Percentiles rank a stretch among this genome's conserved stretches.
Conservation (phyloP, 2,113 vertebrate species). For the Vimba vimba region DNA sequence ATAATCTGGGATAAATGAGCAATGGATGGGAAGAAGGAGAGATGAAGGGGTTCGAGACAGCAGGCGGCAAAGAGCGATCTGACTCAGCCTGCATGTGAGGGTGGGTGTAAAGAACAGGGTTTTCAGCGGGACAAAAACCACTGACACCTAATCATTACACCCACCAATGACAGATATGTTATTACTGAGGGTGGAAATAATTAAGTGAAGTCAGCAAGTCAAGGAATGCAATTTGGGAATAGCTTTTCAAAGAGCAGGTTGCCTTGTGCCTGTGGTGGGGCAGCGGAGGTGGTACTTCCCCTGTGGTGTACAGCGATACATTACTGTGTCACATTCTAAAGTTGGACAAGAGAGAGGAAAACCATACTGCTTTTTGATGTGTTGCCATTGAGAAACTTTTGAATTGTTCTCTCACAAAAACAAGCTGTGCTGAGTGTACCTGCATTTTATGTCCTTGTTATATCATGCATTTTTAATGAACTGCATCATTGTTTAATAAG, state of each 20-base stretch:
- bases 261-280: background rate
- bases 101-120: constrained; percentile 31
- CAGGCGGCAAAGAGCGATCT: background rate
- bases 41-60: background rate
- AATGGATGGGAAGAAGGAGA: background rate
- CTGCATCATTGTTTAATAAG: background rate
- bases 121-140: constrained; percentile 36
- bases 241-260: constrained; percentile 38
- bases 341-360: background rate
- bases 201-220: constrained; percentile 40
- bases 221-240: constrained; percentile 40
- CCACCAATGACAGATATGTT: constrained; percentile 39
- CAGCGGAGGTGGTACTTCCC: background rate
- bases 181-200: constrained; percentile 44
- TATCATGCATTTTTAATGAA: constrained; percentile 35
- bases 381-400: background rate
- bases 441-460: background rate
- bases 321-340: constrained; percentile 10
- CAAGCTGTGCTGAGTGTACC: background rate
- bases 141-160: constrained; percentile 53
- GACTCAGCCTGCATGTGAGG: constrained; percentile 25
- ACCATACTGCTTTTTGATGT: background rate
- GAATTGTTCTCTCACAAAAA: background rate
- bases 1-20: constrained; percentile 14
- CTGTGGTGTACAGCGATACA: background rate